Base-by-base conservation (phyloP, 2,113 vertebrate genomes). In the Grammomys dolichurus region DNA sequence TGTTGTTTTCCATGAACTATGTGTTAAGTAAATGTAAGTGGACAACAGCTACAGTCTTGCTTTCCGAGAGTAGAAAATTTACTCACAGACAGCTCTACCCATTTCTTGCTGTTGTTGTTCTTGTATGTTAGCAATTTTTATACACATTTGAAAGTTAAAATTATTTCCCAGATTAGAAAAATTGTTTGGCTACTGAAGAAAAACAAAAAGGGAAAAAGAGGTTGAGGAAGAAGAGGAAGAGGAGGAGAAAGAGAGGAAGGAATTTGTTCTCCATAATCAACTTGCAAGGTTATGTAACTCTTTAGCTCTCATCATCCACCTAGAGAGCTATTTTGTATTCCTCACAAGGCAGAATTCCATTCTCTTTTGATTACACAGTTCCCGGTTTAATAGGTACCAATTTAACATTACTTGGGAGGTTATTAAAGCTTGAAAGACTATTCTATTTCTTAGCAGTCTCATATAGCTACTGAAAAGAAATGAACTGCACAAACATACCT, bases 371-470 rank as follows among this genome's bases (percentile, higher is more conserved):
- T 76, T 91, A 76, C 12, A 78, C 12, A 82, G 24, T 69, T 90
- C 78, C 58, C 46, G 20, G 51, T 90, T 69, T 86, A 73, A 67
- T 77, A 60, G 80, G 9, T 24, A 82, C 28, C 12, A 80, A 78
- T 78, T 78, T 77, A 93, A 86, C 54, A 76, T 51, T 87, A 58
- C 56, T 65, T 70, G n/a, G 58, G 82, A 56, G 75, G 80, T 69
- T 69, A 89, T 91, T 81, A 70, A 67, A 87, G 7, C 2, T 65
- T 67, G 28, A 75, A 93, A 48, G 14, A 75, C 7, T 90, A 16
- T 87, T 81, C 33, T 75, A 60, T 58, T 58, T 87, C 28, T 67
- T 87, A 75, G 19, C 51, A 82, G 54, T 48, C 48, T 58, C 87
- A 40, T 65, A 75, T 4, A 82, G 12, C 82, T 40, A 58, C 31